Percentiles rank a stretch among this genome's conserved stretches.
phyloP scores from a whole-genome alignment of 2,797 vertebrate genomes.

The Pseudopleuronectes americanus region DNA sequence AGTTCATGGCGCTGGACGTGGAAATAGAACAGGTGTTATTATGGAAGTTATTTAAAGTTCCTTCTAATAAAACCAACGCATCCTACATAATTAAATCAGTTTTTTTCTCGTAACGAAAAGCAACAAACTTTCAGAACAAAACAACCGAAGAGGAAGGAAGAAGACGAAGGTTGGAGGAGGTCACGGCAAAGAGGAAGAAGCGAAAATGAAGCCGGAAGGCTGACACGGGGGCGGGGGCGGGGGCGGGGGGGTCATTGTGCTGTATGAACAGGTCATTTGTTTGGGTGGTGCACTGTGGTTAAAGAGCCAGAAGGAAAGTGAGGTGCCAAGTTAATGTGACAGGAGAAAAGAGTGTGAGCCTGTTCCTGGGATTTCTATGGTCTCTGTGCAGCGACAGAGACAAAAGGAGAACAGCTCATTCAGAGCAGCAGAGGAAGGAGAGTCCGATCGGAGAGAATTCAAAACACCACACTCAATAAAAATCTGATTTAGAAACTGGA shows the following conservation, averaged over 20 bases:
- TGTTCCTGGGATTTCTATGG: slow-evolving; percentile 71
- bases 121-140: slow-evolving; percentile 17
- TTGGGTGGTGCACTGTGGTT: slow-evolving; percentile 67
- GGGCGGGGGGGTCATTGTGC: slow-evolving; percentile 51
- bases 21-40: too few species aligned
- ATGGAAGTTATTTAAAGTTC: neutral
- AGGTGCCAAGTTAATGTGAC: slow-evolving; percentile 77
- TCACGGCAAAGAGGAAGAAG: slow-evolving; percentile 43
- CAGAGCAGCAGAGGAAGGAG: slow-evolving; percentile 38
- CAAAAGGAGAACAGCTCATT: slow-evolving; percentile 52
- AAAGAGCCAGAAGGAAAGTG: slow-evolving; percentile 60
- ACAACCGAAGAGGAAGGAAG: slow-evolving; percentile 4
- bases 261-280: slow-evolving; percentile 73
- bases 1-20: neutral
- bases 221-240: slow-evolving; percentile 8
- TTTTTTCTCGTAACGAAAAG: slow-evolving; percentile 6
- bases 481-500: slow-evolving; percentile 24
- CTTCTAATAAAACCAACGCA: neutral
- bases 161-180: slow-evolving; percentile 54
- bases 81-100: neutral
- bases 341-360: slow-evolving; percentile 69
- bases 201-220: slow-evolving; percentile 62
- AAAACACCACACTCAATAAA: slow-evolving; percentile 23
- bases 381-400: slow-evolving; percentile 67
- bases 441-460: slow-evolving; percentile 33